Evolutionary conservation across 2,113 vertebrate species (phyloP), one percentile per base, ranked within the genome.

Genomic region (Dermatemys mawii): DNA sequence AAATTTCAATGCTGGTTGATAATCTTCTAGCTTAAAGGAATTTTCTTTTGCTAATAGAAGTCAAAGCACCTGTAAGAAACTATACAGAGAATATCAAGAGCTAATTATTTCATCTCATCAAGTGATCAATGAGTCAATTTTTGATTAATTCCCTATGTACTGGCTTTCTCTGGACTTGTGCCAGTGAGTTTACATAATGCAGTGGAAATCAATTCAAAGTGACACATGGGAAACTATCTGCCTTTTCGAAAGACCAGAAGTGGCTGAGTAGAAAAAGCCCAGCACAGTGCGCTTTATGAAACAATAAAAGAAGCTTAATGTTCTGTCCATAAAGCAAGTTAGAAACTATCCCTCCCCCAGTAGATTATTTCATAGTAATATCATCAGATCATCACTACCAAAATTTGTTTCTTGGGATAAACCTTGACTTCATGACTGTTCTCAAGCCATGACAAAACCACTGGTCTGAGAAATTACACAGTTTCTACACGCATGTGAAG

Each of bases 141-240:
- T 87, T 95, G 91, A 96, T 91, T 67, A 96, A 97, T 97, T 97
- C 94, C 92, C 85, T 44, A 14, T 16, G 94, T 93, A 76, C 89
- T 32, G 60, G 35, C 83, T 95, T 95, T 94, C 90, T 91, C 83
- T 96, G 97, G 96, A 91, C 85, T 81, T 3, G 10, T 83, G 96
- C 95, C 97, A 97, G 88, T 0, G 1, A 86, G 63, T 87, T 93
- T 80, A 96, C 89, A 14, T 38, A 97, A 81, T 83, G 86, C 86
- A 41, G 79, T 87, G 94, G 94, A 96, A 98, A 98, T 97, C 97
- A 97, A 97, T 97, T 97, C 94, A 95, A 97, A 97, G 93, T 92
- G 41, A 97, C 46, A 91, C 91, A 93, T 90, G 90, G 86, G 86
- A 92, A 81, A 91, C 60, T 60, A 89, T 83, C 70, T 90, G 67